These are phyloP conservation scores for Brachypalpus laphriformis DNA, from an alignment of 2,888 invertebrate genomes.

Conservation along the genomic window DNA sequence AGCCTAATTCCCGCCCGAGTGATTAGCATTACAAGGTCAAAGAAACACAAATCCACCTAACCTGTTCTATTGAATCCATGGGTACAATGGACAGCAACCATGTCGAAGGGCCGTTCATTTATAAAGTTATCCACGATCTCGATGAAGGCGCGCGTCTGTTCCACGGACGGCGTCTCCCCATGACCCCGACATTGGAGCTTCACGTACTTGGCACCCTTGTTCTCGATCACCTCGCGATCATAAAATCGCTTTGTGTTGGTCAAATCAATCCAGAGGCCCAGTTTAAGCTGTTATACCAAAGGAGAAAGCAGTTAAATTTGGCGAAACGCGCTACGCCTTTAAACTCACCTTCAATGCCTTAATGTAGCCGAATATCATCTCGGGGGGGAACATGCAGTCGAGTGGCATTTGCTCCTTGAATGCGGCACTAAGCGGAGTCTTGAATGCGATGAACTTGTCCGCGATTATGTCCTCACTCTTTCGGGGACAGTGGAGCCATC, in stretches of 20 bases:
- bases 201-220: slow-evolving; percentile 90
- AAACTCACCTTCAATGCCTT: slow-evolving; percentile 88
- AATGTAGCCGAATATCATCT: slow-evolving; percentile 92
- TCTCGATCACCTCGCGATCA: slow-evolving; percentile 90
- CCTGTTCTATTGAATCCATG: slow-evolving; percentile 99
- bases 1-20: slow-evolving; percentile 83
- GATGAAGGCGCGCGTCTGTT: slow-evolving; percentile 94
- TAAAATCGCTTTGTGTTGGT: slow-evolving; percentile 98
- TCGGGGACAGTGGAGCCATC: slow-evolving; percentile 95
- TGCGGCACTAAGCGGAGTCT: slow-evolving; percentile 92
- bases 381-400: slow-evolving; percentile 91
- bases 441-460: slow-evolving; percentile 89
- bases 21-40: not conserved
- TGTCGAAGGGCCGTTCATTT: slow-evolving; percentile 89
- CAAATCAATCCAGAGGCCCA: slow-evolving; percentile 98
- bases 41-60: slow-evolving; percentile 7
- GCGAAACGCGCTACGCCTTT: not conserved
- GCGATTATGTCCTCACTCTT: slow-evolving; percentile 89
- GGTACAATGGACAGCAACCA: slow-evolving; percentile 92
- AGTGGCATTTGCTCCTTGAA: slow-evolving; percentile 94
- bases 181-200: slow-evolving; percentile 96
- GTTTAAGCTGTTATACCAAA: slow-evolving; percentile 85
- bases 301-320: not conserved
- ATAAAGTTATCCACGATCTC: slow-evolving; percentile 91
- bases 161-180: slow-evolving; percentile 93